A percentile compares a stretch with the other conserved stretches of the same genome.
These are phyloP conservation scores for Coenonympha arcania DNA, from an alignment of 2,888 invertebrate genomes.

Conservation along the genomic window DNA sequence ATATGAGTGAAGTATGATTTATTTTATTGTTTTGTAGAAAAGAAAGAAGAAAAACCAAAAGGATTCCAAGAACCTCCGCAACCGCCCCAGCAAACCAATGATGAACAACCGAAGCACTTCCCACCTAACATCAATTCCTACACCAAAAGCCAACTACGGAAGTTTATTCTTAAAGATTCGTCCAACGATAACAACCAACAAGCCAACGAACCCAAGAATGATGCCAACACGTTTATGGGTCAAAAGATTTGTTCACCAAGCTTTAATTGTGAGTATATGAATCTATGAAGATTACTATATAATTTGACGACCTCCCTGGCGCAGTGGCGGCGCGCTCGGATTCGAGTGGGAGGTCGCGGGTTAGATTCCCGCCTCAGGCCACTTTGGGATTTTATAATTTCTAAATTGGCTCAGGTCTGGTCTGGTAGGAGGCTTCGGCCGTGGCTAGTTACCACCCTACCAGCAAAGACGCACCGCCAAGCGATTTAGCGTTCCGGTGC, in stretches of 20 bases:
- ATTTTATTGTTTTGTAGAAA: slow-evolving; percentile 30
- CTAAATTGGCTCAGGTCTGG: too few relatives aligned
- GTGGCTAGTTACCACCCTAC: too few relatives aligned
- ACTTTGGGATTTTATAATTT: too few relatives aligned
- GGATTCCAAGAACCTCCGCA: slow-evolving; percentile 14
- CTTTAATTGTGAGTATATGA: slow-evolving; percentile 50
- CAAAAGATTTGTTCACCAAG: slow-evolving; percentile 62
- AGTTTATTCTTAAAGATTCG: slow-evolving; percentile 44
- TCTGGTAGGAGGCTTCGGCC: too few relatives aligned
- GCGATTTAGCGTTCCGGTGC: too few relatives aligned
- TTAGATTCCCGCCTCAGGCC: too few relatives aligned
- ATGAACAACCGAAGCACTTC: not conserved
- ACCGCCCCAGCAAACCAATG: slow-evolving; percentile 3
- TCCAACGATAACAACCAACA: slow-evolving; percentile 42
- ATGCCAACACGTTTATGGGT: slow-evolving; percentile 55
- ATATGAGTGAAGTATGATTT: not conserved
- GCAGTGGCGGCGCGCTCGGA: too few relatives aligned
- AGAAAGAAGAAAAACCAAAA: slow-evolving; percentile 35
- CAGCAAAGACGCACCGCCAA: too few relatives aligned
- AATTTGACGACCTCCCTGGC: too few relatives aligned
- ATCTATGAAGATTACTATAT: too few relatives aligned
- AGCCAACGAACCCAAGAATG: slow-evolving; percentile 37
- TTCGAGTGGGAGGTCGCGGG: too few relatives aligned
- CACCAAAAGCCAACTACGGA: slow-evolving; percentile 36
- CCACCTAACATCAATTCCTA: slow-evolving; percentile 30